Evolutionary conservation across 2,888 invertebrate genomes (phyloP), one percentile per base, ranked within the genome.

Genomic region (Oscheius sp.): DNA sequence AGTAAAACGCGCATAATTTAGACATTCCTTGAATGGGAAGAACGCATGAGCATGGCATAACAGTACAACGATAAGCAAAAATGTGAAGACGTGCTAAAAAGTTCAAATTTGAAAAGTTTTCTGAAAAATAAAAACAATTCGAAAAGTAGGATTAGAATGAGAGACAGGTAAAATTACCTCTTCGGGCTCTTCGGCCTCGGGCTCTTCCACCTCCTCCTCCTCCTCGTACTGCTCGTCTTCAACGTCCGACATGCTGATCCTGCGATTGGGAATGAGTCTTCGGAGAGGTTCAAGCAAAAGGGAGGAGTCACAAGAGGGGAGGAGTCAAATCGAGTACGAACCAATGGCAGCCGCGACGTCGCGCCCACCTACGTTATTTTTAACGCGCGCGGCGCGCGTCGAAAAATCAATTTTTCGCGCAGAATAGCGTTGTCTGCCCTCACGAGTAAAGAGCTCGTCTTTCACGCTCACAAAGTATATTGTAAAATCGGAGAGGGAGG

Each of bases 191-290:
- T 76, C 76, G 48, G 73, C 78, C 70, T 75, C 77, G 73, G 78
- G 76, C 76, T 81, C 83, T 73, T 85, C 86, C 78, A 85, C 84
- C 74, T 86, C 86, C 75, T 83, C 84, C 80, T 84, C 84, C 81
- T 83, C 84, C 62, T 82, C 80, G 50, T 80, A 79, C 65, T 80
- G 79, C 80, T 87, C 87, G 78, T 87, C 87, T 60, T 87, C 87
- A 74, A 84, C 85, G 80, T 87, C 87, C 70, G 86, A 86, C 86
- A 86, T 86, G 80, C 57, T 70, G 68, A 68, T 5, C 42, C 42
- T 33, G 68, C 37, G 68, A 68, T 53, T 68, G 53, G 68, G 68
- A 68, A 68, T 68, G 68, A 55, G 32, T 68, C 55, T 53, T 68
- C 42, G 42, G 7, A 7, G 68, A 68, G 68, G 68, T 53, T 55